Conservation (phyloP, 2,113 vertebrate genomes). For the Mustela lutreola region DNA sequence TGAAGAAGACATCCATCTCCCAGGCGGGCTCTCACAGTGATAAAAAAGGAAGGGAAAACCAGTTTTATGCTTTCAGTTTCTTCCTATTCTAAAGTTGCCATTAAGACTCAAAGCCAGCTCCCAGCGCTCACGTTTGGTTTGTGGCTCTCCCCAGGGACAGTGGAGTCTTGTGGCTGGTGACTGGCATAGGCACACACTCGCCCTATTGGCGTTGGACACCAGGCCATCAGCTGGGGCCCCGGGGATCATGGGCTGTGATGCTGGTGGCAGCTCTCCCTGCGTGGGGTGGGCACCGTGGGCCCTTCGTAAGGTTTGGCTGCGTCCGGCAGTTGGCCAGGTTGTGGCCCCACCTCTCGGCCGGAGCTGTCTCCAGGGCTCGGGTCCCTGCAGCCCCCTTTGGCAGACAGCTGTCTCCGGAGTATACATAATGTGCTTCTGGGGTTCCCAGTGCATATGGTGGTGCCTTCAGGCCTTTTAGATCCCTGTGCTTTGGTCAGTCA, state of each 20-base stretch:
- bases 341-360: background rate
- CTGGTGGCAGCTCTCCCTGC: background rate
- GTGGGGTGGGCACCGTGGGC: background rate
- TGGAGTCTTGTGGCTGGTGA: background rate
- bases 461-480: background rate
- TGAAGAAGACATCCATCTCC: background rate
- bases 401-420: background rate
- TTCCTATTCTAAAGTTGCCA: slow-evolving; percentile 32
- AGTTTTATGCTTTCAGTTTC: background rate
- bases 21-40: background rate
- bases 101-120: background rate
- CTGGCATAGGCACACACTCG: background rate
- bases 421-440: background rate
- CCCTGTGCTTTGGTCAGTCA: background rate
- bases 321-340: background rate
- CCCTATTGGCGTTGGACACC: background rate
- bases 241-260: background rate
- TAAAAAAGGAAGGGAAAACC: slow-evolving; percentile 42
- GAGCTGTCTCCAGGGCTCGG: background rate
- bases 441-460: background rate
- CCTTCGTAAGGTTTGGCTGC: background rate
- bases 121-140: background rate
- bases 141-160: background rate
- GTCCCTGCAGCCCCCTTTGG: background rate
- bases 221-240: background rate